Evolutionary conservation across 2,797 vertebrate species (phyloP).

Genomic region (Lepilemur ruficaudatus): DNA sequence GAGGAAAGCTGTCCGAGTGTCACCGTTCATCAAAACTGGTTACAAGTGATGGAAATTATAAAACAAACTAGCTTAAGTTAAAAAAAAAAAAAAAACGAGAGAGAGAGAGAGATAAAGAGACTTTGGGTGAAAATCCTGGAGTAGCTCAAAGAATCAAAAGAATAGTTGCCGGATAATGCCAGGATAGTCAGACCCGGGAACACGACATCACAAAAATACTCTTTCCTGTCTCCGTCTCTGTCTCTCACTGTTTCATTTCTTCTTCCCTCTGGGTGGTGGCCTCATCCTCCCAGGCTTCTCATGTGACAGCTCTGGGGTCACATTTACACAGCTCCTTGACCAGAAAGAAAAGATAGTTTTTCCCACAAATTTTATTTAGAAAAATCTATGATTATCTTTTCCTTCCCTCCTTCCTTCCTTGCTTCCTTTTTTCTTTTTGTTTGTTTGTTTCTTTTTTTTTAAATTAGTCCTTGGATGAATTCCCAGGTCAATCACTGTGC

Average conservation of each 20-base stretch:
- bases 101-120: background rate
- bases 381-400: background rate
- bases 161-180: background rate
- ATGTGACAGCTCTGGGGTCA: background rate
- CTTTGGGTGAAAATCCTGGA: background rate
- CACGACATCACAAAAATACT: no score
- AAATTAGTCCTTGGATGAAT: background rate
- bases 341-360: background rate
- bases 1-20: background rate
- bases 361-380: background rate
- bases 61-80: background rate
- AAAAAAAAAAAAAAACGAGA: background rate
- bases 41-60: background rate
- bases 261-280: background rate
- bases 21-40: background rate
- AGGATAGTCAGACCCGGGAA: background rate
- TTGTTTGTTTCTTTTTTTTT: background rate
- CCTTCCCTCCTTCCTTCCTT: accelerated
- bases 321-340: background rate
- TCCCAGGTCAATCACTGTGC: background rate
- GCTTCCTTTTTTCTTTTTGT: background rate
- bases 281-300: background rate
- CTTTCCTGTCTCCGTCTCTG: background rate
- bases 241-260: background rate
- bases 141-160: background rate